Percentiles rank a stretch among this genome's conserved stretches.
These are phyloP conservation scores for Chloroclysta siterata DNA, from an alignment of 2,888 invertebrate species.

Conservation along the genomic window DNA sequence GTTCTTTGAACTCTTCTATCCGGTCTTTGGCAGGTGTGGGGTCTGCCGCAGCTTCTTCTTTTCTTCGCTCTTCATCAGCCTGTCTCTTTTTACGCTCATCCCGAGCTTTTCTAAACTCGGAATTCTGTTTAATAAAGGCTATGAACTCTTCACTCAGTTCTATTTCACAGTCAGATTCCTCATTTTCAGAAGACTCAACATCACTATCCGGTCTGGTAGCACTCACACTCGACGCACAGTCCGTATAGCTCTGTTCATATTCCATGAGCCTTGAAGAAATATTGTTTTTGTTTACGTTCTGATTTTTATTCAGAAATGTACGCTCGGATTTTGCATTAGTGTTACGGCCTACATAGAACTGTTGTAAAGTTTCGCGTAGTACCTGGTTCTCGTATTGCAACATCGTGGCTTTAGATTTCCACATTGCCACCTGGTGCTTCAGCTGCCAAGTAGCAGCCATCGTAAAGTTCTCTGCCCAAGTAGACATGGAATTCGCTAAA, in stretches of 20 bases:
- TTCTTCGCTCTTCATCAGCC: slow-evolving; percentile 48
- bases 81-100: slow-evolving; percentile 56
- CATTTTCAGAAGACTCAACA: slow-evolving; percentile 32
- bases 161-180: slow-evolving; percentile 54
- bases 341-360: slow-evolving; percentile 49
- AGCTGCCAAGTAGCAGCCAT: slow-evolving; percentile 78
- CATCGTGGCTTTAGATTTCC: slow-evolving; percentile 85
- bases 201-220: slow-evolving; percentile 19
- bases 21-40: slow-evolving; percentile 52
- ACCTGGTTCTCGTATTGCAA: slow-evolving; percentile 85
- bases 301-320: background rate
- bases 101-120: slow-evolving; percentile 79
- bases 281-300: slow-evolving; percentile 1
- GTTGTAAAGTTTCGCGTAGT: slow-evolving; percentile 78
- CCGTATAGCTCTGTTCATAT: slow-evolving; percentile 21
- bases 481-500: slow-evolving; percentile 62
- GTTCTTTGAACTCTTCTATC: slow-evolving; percentile 70
- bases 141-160: slow-evolving; percentile 87
- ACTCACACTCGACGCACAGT: slow-evolving; percentile 12
- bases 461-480: slow-evolving; percentile 72
- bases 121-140: slow-evolving; percentile 85
- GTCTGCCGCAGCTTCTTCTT: slow-evolving; percentile 44
- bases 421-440: slow-evolving; percentile 85
- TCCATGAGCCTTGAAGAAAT: background rate
- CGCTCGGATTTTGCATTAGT: slow-evolving; percentile 24